These are phyloP conservation scores for Diadegma fenestrale DNA, from an alignment of 2,888 invertebrate species.

Conservation along the genomic window DNA sequence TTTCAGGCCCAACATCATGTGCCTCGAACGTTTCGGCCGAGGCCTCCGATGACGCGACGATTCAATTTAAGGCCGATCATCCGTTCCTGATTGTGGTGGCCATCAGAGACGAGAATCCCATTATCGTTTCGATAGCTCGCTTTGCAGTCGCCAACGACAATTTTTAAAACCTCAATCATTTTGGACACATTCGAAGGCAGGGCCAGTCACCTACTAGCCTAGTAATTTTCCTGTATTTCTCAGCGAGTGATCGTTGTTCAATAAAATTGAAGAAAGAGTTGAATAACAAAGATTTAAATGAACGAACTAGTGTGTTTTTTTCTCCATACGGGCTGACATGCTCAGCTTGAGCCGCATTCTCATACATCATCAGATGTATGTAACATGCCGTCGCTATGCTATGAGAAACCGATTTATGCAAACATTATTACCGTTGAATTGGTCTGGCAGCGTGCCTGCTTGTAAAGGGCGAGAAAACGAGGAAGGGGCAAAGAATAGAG, in stretches of 20 bases:
- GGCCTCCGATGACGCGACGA: neutral
- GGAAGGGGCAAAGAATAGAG: neutral
- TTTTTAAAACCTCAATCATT: neutral
- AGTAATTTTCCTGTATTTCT: neutral
- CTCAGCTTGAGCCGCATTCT: slow-evolving; percentile 63
- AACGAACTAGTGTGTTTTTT: neutral
- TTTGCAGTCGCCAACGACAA: neutral
- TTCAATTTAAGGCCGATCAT: neutral
- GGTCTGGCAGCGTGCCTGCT: slow-evolving; percentile 79
- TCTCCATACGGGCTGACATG: slow-evolving; percentile 34
- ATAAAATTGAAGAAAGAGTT: neutral
- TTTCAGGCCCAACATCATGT: neutral
- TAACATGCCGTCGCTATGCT: slow-evolving; percentile 75
- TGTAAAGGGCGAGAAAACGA: slow-evolving; percentile 10
- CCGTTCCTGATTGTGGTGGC: neutral
- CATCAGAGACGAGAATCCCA: neutral
- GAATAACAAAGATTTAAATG: slow-evolving; percentile 4
- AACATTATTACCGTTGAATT: slow-evolving; percentile 82
- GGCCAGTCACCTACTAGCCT: neutral
- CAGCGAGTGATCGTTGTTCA: neutral
- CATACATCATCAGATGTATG: slow-evolving; percentile 67
- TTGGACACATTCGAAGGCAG: neutral
- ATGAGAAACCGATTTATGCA: slow-evolving; percentile 80
- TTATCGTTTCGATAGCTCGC: neutral
- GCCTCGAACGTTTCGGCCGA: neutral